Percentiles rank a stretch among this genome's conserved stretches.
These are phyloP conservation scores for Cryptosula pallasiana DNA, from an alignment of 2,888 invertebrate genomes.

Conservation along the genomic window DNA sequence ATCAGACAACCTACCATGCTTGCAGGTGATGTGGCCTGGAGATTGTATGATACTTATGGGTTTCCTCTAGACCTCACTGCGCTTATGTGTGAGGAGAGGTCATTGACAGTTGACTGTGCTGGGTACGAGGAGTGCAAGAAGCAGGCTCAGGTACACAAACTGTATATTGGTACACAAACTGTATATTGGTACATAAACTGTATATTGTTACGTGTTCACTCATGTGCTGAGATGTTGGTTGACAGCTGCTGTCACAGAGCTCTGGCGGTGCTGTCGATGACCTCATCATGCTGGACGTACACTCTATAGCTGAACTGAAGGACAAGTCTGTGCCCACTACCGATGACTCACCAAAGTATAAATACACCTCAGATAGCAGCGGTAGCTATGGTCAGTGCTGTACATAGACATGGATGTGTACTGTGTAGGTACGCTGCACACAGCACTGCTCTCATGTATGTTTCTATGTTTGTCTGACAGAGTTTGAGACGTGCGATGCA, in stretches of 20 bases:
- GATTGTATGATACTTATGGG: constrained; percentile 96
- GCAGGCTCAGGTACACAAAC: constrained; percentile 64
- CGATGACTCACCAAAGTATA: constrained; percentile 86
- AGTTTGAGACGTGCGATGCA: constrained; percentile 67
- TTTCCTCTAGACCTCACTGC: constrained; percentile 96
- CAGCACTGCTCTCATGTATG: too few species aligned
- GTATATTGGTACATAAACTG: neutral
- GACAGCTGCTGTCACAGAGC: constrained; percentile 75
- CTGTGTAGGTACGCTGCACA: too few species aligned
- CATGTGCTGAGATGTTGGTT: too few species aligned
- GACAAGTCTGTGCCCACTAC: constrained; percentile 69
- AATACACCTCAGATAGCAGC: constrained; percentile 66
- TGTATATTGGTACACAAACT: too few species aligned
- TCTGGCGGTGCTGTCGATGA: constrained; percentile 75
- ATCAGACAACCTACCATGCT: too few species aligned
- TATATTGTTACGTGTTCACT: constrained; percentile 15
- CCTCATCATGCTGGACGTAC: constrained; percentile 84
- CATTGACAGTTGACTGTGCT: constrained; percentile 76
- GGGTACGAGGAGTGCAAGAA: constrained; percentile 89
- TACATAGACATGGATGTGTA: too few species aligned
- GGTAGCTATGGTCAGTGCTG: constrained; percentile 64
- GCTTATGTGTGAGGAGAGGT: constrained; percentile 95
- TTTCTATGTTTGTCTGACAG: constrained; percentile 41
- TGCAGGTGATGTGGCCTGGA: constrained; percentile 89
- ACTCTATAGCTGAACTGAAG: constrained; percentile 87